Percentiles rank a stretch among this genome's conserved stretches.
Evolutionary conservation across 2,113 vertebrate genomes (phyloP).

Genomic region (Pollimyrus isidori): DNA sequence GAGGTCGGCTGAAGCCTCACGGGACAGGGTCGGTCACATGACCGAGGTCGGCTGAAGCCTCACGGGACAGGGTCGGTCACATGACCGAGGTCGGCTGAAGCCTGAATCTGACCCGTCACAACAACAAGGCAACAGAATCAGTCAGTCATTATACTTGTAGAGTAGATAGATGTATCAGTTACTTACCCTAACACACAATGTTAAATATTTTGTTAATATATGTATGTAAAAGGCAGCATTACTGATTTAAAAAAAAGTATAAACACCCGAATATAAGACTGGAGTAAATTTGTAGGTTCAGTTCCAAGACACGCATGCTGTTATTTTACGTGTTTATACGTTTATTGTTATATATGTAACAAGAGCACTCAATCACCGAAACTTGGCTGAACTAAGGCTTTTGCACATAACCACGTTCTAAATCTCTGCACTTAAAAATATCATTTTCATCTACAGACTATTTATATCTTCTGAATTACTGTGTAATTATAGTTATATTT

Average conservation of each 20-base stretch:
- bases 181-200: neutral
- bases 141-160: neutral
- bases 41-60: neutral
- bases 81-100: neutral
- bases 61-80: neutral
- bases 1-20: neutral
- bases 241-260: neutral
- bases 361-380: neutral
- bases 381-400: neutral
- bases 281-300: neutral
- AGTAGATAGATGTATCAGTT: neutral
- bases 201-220: neutral
- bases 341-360: neutral
- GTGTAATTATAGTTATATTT: neutral
- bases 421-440: slow-evolving; percentile 6
- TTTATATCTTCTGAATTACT: neutral
- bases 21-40: neutral
- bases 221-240: neutral
- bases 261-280: neutral
- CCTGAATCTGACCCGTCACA: neutral
- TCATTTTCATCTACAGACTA: neutral
- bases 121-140: neutral
- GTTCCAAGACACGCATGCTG: neutral
- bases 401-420: neutral
- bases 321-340: neutral